Evolutionary conservation across 2,797 vertebrate species (phyloP), one percentile per base, ranked within the genome.

Genomic region (Enteromius thamalakanensis): DNA sequence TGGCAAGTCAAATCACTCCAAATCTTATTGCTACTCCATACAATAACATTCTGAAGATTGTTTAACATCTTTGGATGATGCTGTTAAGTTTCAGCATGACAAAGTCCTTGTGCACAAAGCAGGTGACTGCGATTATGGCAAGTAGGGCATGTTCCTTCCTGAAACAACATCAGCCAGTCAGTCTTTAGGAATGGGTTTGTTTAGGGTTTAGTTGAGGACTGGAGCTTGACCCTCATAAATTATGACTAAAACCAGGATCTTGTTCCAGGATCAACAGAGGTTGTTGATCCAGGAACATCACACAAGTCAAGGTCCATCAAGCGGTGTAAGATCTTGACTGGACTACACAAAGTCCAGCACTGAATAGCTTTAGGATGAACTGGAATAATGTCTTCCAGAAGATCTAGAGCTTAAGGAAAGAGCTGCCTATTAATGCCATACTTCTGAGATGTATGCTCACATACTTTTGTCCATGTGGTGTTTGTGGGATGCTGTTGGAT

Each of bases 371-470:
- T 47, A 6, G 14, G 23, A 71, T 47, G 23, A 71, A 47, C 40
- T 70, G 3, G 23, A 45, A 15, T 0, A 12, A 1, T 1, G n/a
- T 15, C 12, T 26, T 40, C 1, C 1, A 14, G 21, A 42, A 68
- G 67, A 42, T 1, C 0, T 42, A 4, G 62, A 34, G 1, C 0
- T 19, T 3, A 21, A 71, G 49, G n/a, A 4, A 32, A 1, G 0
- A 11, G 32, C 1, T 10, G 26, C 4, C 17, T 34, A 34, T 23
- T 55, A 75, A 55, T 37, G 49, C 72, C 72, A 55, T 34, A 11
- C 10, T n/a, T 74, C 19, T n/a, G 17, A 53, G 34, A n/a, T 34
- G 45, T 26, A 37, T 55, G 34, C 29, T 51, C 64, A 55, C 64
- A 69, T 47, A 55, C 64, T 69, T 26, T 37, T 51, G 45, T 34